Evolutionary conservation across 2,888 invertebrate species (phyloP), one percentile per base, ranked within the genome.

Genomic region (Anoncus sp.): DNA sequence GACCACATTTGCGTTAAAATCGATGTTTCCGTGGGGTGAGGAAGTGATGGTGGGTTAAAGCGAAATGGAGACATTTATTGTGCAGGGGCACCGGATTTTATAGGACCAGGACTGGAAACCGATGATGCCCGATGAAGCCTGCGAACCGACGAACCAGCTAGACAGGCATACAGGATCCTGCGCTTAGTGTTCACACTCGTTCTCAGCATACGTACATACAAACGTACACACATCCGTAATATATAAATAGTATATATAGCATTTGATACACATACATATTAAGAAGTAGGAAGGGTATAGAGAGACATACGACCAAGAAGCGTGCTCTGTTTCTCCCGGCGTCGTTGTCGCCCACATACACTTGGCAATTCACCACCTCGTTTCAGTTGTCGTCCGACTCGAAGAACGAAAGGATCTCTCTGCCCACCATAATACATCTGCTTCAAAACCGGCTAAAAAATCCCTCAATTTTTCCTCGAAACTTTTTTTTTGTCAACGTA

Each of bases 331-430:
- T 35, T n/a, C n/a, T 6, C 24, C 24, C 35, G 40, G 35, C 65
- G 60, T 60, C 67, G 49, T 70, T 62, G 49, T 75, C 71, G 59
- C 65, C 77, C 47, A 60, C 77, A 63, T 59, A 66, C 45, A 65
- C 38, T 71, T 24, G 47, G 60, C 60, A 53, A 70, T 55, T 71
- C 53, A 55, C 65, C 66, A 65, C 55, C 43, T 78, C 75, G 55
- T 45, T 77, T 77, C 80, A 80, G 80, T 82, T 66, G 60, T 60
- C 73, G 70, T 55, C 51, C 63, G 77, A 67, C 79, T 70, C 18
- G 35, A 75, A 75, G 49, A 59, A 75, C 66, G 79, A 38, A 27
- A 80, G 79, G 71, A 73, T 75, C 75, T 62, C 31, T 31, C 20
- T n/a, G n/a, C n/a, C n/a, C 10, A 35, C 10, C 9, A 2, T n/a